These are phyloP conservation scores for Cephus sareptanus DNA, from an alignment of 2,888 invertebrate species.

Conservation along the genomic window DNA sequence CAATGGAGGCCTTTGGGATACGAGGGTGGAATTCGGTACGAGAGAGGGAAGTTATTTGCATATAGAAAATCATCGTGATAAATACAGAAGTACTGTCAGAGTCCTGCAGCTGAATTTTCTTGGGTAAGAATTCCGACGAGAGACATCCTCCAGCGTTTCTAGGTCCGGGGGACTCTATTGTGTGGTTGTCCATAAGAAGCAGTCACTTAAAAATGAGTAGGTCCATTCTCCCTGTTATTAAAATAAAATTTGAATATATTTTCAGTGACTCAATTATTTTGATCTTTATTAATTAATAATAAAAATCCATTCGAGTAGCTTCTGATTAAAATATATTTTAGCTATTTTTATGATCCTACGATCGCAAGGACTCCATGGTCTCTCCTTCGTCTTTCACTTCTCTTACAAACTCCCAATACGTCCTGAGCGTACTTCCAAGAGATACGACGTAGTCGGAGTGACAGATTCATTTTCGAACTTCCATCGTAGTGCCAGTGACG, in stretches of 20 bases:
- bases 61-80: constrained; percentile 53
- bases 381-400: not conserved
- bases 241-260: not conserved
- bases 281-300: not conserved
- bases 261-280: not conserved
- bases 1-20: constrained; percentile 61
- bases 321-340: not conserved
- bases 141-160: fast-evolving
- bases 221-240: not conserved
- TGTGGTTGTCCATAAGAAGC: not conserved
- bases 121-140: not conserved
- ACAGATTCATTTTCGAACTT: constrained; percentile 52
- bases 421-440: constrained; percentile 4
- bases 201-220: not conserved
- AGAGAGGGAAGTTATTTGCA: constrained; percentile 51
- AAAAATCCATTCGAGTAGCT: not conserved
- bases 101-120: not conserved
- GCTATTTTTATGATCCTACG: not conserved
- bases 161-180: not conserved
- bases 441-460: constrained; percentile 41
- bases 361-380: not conserved
- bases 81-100: constrained; percentile 43
- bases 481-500: not conserved
- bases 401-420: not conserved
- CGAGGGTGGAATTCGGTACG: constrained; percentile 55